These are phyloP conservation scores for Turritopsis dohrnii DNA, from an alignment of 30 jellyfish, hydroid and myxozoan species.

Conservation along the genomic window DNA sequence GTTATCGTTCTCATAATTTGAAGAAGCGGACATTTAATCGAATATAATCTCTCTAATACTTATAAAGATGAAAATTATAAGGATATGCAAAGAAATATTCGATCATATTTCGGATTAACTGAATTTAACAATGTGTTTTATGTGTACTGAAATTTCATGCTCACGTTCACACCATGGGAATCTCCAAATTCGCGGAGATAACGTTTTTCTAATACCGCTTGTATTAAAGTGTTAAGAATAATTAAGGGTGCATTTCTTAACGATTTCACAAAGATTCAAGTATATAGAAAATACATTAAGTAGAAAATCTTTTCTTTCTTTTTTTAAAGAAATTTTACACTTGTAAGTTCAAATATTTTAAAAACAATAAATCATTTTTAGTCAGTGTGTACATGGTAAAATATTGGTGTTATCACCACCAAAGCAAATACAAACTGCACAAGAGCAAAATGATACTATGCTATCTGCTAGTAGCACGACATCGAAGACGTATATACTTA, in stretches of 20 bases:
- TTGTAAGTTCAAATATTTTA: not conserved
- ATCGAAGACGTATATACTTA: too few species aligned
- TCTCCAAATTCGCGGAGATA: not conserved
- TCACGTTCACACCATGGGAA: not conserved
- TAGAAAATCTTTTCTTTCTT: too few species aligned
- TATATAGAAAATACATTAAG: too few species aligned
- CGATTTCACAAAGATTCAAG: not conserved
- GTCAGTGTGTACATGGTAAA: not conserved
- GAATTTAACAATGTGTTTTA: too few species aligned
- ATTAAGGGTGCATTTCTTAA: not conserved
- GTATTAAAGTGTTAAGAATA: not conserved
- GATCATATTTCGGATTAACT: too few species aligned
- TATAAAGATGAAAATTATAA: too few species aligned
- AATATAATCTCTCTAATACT: too few species aligned
- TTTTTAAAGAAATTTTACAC: too few species aligned
- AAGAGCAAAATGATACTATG: not conserved
- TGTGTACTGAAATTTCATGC: not conserved
- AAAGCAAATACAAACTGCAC: not conserved
- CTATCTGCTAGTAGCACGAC: not conserved
- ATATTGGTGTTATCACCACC: not conserved
- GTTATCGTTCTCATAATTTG: not conserved
- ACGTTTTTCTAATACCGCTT: not conserved
- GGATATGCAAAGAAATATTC: too few species aligned
- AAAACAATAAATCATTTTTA: not conserved
- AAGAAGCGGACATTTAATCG: too few species aligned